phyloP scores from a whole-genome alignment of 2,797 vertebrate genomes.

The Paguma larvata region DNA sequence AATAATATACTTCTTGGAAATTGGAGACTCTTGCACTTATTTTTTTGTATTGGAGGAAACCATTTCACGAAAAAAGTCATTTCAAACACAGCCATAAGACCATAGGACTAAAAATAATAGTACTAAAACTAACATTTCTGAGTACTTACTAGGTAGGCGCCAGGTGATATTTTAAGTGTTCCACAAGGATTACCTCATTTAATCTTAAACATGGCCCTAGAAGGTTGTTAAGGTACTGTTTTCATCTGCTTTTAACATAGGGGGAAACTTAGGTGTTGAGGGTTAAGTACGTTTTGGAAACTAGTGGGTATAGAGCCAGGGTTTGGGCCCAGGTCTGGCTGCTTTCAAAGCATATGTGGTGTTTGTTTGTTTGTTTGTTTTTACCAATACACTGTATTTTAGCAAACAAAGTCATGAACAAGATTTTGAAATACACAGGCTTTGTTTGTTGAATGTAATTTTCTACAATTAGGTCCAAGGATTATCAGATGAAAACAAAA shows the following conservation, averaged over 20 bases:
- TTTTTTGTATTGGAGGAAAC: not conserved
- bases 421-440: conserved; percentile 41
- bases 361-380: not conserved
- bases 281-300: not conserved
- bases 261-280: not conserved
- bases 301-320: not conserved
- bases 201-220: not conserved
- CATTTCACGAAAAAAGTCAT: not conserved
- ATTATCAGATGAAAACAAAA: not conserved
- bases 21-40: not conserved
- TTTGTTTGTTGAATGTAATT: conserved; percentile 40
- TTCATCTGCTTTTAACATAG: not conserved
- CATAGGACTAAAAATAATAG: conserved; percentile 6
- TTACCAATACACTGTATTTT: not conserved
- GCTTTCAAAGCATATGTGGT: not conserved
- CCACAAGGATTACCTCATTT: conserved; percentile 26
- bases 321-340: not conserved
- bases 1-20: conserved; percentile 37
- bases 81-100: conserved; percentile 30
- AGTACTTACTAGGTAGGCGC: not conserved
- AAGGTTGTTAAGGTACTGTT: not conserved
- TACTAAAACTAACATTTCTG: not conserved
- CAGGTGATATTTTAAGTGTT: not conserved
- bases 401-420: not conserved
- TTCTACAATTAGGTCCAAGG: not conserved